Evolutionary conservation across 2,888 invertebrate genomes (phyloP).

Genomic region (Teleogryllus oceanicus): DNA sequence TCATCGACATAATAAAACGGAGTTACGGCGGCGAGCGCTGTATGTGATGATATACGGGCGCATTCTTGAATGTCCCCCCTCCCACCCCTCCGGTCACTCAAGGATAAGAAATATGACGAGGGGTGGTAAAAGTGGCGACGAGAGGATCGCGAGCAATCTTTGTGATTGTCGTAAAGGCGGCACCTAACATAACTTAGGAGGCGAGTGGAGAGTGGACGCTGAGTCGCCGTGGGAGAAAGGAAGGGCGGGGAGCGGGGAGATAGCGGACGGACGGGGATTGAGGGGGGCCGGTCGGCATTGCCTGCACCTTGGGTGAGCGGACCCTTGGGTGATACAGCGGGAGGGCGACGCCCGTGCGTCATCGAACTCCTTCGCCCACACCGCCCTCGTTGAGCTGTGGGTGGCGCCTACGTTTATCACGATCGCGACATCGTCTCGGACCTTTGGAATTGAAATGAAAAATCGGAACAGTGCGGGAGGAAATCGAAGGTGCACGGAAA

Average conservation of each 20-base stretch:
- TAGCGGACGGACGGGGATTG: neutral
- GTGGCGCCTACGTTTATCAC: too few species aligned
- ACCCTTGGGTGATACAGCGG: neutral
- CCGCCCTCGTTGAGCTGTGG: too few species aligned
- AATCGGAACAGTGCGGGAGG: too few species aligned
- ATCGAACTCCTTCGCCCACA: neutral
- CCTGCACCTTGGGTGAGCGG: too few species aligned
- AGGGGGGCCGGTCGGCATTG: neutral
- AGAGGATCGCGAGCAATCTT: slow-evolving; percentile 8
- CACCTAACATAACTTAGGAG: neutral
- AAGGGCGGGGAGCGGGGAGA: neutral
- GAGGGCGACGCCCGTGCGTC: neutral
- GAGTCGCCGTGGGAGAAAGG: neutral
- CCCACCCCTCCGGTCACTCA: neutral
- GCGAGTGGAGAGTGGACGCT: neutral
- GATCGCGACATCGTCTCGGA: too few species aligned
- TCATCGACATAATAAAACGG: slow-evolving; percentile 1
- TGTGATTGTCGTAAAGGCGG: slow-evolving; percentile 10
- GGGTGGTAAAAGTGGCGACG: slow-evolving; percentile 9
- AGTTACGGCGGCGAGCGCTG: neutral
- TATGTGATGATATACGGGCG: neutral
- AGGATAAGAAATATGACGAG: slow-evolving; percentile 18
- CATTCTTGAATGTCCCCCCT: neutral
- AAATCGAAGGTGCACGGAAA: too few species aligned
- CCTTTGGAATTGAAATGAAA: too few species aligned